Evolutionary conservation across 1,140 invertebrate species (phyloP).

Genomic region (Whitmania pigra): DNA sequence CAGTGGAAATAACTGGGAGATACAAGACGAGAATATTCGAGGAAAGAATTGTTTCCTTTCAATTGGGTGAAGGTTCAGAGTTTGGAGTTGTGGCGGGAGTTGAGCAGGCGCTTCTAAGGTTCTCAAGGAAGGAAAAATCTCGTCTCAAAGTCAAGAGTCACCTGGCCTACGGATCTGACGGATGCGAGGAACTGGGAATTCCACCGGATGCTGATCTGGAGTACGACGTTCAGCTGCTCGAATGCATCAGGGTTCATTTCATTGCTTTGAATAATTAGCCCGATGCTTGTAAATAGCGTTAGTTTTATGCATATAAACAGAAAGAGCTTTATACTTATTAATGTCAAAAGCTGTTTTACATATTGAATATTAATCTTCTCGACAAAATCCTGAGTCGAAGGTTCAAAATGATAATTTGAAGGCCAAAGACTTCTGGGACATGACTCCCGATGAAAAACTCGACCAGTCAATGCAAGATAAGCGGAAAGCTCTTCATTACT

Average conservation of each 20-base stretch:
- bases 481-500: conserved; percentile 79
- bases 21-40: conserved; percentile 57
- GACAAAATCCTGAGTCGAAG: not conserved
- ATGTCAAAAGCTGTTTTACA: no score
- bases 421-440: conserved; percentile 63
- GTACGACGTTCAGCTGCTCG: conserved; percentile 62
- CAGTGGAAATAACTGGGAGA: conserved; percentile 66
- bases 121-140: conserved; percentile 68
- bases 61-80: conserved; percentile 70
- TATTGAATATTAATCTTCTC: not conserved
- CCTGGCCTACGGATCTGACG: conserved; percentile 65
- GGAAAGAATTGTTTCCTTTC: conserved; percentile 64
- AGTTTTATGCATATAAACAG: not conserved
- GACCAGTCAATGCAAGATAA: conserved; percentile 69
- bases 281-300: not conserved
- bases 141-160: conserved; percentile 56
- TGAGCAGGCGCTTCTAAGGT: conserved; percentile 68
- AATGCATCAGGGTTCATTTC: conserved; percentile 61
- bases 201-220: conserved; percentile 64
- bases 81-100: conserved; percentile 63
- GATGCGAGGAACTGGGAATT: conserved; percentile 58
- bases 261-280: not conserved
- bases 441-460: conserved; percentile 62
- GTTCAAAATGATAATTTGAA: conserved; percentile 32
- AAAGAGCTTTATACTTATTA: not conserved